Base-by-base conservation (phyloP, 2,888 invertebrate species). In the Epinotia bilunana region DNA sequence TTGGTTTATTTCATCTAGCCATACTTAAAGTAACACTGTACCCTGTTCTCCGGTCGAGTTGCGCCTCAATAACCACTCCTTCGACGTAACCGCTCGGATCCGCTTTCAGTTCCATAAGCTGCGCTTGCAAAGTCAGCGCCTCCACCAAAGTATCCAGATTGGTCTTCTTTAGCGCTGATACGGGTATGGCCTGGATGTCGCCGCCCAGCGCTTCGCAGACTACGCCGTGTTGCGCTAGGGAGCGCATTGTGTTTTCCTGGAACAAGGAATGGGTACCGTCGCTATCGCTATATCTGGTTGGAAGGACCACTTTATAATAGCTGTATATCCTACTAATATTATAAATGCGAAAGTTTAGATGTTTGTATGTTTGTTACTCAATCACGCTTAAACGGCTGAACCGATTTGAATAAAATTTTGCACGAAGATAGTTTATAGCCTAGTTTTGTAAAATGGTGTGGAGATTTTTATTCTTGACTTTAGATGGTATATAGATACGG, bases 1-100 rank as follows among this genome's bases (percentile, higher is more conserved):
- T 98, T 98, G 3, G 95, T 95, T 73, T 96, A 96, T 89, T 97
- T 97, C 5, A n/a, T 18, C 1, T 11, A 62, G 23, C 23, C 23
- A 28, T 28, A 1, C 49, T 13, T 13, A 63, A n/a, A 49, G 13
- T 72, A 55, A 74, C 67, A 70, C 81, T 83, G 84, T 64, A 95
- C 95, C 97, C 98, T 85, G 96, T 94, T 55, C 95, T 93, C 2
- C 94, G 86, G 87, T 97, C 96, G 0, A 95, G 93, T 78, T 95
- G 96, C 0, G 99, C 97, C 90, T 99, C 99, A 0, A 99, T 95
- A 0, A 99, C 96, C 16, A 97, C 96, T 0, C 98, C 99, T 91
- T 99, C 99, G 0, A 98, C 97, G 2, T 95, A 93, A 0, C 99
- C 99, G 0, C 94, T 95, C 0, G 96, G 96, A 89, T 99, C 98